A percentile compares a stretch with the other conserved stretches of the same genome.
Evolutionary conservation across 2,797 vertebrate genomes (phyloP).

Genomic region (Anguilla anguilla): DNA sequence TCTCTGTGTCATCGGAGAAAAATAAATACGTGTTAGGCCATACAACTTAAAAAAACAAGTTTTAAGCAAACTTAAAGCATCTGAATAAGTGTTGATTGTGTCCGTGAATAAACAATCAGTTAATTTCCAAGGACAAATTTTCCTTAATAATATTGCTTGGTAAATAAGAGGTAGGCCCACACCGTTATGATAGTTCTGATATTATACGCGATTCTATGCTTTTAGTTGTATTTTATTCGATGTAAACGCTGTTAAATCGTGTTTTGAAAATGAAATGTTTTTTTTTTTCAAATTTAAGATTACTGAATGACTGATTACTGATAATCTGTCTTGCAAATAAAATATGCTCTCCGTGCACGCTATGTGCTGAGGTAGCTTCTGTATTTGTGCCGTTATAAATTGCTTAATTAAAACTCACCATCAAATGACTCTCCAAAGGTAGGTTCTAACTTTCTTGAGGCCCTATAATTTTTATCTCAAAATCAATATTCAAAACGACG

Average conservation of each 20-base stretch:
- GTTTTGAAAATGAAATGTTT: background rate
- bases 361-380: background rate
- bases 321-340: background rate
- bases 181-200: background rate
- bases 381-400: background rate
- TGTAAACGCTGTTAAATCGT: background rate
- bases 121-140: background rate
- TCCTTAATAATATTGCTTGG: background rate
- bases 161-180: background rate
- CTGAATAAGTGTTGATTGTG: background rate
- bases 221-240: background rate
- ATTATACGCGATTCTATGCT: background rate
- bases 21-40: background rate
- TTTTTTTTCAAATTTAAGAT: background rate
- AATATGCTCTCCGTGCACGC: background rate
- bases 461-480: background rate
- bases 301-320: background rate
- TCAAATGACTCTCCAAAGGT: background rate
- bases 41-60: conserved; percentile 14
- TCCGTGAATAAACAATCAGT: background rate
- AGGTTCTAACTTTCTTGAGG: background rate
- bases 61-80: background rate
- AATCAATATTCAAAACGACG: background rate
- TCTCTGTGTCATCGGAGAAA: background rate
- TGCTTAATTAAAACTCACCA: background rate